Conservation (phyloP, 2,113 vertebrate genomes). For the Herpailurus yagouaroundi region DNA sequence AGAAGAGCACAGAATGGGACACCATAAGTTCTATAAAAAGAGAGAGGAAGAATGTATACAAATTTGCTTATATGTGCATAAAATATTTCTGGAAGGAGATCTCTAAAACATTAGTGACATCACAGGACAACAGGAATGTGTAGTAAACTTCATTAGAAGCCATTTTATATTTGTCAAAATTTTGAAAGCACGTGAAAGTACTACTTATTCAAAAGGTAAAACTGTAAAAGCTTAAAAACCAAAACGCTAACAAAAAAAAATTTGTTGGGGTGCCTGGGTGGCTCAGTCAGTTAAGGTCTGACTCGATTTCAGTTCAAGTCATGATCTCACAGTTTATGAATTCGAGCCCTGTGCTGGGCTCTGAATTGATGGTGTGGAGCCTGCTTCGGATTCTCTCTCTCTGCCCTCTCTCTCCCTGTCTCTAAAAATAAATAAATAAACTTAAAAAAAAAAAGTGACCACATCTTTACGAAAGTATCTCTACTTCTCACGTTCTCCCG, state of each 20-base stretch:
- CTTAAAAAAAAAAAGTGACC: background rate
- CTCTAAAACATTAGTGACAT: background rate
- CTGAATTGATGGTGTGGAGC: no score
- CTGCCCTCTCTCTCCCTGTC: no score
- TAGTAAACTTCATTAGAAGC: background rate
- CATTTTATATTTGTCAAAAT: background rate
- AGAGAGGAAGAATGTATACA: background rate
- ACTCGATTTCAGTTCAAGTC: no score
- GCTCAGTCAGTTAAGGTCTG: no score
- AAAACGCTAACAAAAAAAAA: background rate
- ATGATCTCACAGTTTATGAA: no score
- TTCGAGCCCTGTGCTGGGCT: no score
- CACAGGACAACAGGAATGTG: background rate
- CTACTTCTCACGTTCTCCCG: background rate
- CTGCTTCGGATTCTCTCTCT: no score
- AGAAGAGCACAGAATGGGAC: slow-evolving; percentile 1
- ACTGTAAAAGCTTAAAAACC: background rate
- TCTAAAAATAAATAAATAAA: no score
- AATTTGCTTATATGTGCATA: background rate
- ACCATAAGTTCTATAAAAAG: background rate
- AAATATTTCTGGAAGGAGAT: background rate
- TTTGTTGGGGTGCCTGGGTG: no score
- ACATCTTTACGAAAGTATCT: background rate
- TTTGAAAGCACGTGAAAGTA: background rate
- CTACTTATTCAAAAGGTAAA: background rate